These are phyloP conservation scores for Botia kubotai DNA, from an alignment of 2,797 vertebrate species.

Conservation along the genomic window DNA sequence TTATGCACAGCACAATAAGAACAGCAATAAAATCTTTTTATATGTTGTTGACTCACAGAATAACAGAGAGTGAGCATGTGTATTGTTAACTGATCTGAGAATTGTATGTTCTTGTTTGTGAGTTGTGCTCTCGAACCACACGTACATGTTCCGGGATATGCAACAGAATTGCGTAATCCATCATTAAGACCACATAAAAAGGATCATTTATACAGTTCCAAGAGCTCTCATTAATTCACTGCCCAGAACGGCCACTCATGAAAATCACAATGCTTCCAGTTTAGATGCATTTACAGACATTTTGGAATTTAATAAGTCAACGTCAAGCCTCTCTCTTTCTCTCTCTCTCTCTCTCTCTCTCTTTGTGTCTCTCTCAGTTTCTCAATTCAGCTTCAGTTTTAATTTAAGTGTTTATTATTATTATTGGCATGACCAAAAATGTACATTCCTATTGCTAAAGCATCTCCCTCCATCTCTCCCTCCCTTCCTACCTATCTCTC, in stretches of 20 bases:
- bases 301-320: conserved; percentile 16
- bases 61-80: conserved; percentile 12
- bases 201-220: not conserved
- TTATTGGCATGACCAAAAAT: too few relatives aligned
- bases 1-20: conserved; percentile 35
- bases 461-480: not conserved
- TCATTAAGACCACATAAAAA: not conserved
- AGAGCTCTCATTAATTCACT: conserved; percentile 12
- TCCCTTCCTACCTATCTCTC: not conserved
- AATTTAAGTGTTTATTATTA: too few relatives aligned
- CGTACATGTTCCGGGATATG: not conserved
- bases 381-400: too few relatives aligned
- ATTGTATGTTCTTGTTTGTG: not conserved
- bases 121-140: not conserved
- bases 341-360: not conserved
- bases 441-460: too few relatives aligned
- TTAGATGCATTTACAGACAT: conserved; percentile 12
- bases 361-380: not conserved
- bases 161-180: not conserved
- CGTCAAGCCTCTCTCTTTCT: conserved; percentile 17
- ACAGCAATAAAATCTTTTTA: conserved; percentile 47
- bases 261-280: conserved; percentile 22
- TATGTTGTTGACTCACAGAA: conserved; percentile 19
- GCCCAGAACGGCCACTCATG: conserved; percentile 23
- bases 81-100: conserved; percentile 27